Conservation (phyloP, 2,113 vertebrate species). For the Ctenodactylus gundi region DNA sequence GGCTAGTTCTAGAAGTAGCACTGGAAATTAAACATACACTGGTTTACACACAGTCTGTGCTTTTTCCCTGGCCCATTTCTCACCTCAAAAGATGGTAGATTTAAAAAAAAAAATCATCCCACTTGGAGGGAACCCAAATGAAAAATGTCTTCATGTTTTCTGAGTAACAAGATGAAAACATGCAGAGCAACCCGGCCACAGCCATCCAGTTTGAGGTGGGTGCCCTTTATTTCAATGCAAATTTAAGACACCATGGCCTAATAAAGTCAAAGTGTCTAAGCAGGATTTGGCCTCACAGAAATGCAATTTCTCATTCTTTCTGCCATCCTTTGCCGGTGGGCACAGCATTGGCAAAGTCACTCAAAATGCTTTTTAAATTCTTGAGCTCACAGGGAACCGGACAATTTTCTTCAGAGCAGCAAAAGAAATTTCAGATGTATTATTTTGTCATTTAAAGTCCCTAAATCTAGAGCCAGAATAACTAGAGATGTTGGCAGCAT, state of each 20-base stretch:
- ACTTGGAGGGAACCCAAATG: slow-evolving; percentile 36
- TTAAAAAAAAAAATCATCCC: slow-evolving; percentile 29
- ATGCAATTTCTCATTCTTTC: neutral
- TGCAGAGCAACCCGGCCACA: slow-evolving; percentile 43
- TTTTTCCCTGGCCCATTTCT: neutral
- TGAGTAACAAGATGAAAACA: slow-evolving; percentile 50
- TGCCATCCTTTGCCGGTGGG: neutral
- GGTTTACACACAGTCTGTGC: neutral
- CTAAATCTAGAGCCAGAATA: slow-evolving; percentile 47
- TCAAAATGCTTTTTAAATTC: slow-evolving; percentile 41
- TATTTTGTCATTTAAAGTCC: slow-evolving; percentile 41
- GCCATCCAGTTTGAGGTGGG: slow-evolving; percentile 1
- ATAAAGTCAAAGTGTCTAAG: neutral
- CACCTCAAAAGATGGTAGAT: neutral
- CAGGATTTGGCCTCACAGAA: neutral
- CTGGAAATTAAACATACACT: neutral
- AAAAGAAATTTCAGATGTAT: slow-evolving; percentile 59
- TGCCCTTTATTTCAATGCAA: slow-evolving; percentile 58
- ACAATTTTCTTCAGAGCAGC: neutral
- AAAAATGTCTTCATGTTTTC: slow-evolving; percentile 38
- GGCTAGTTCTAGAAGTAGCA: slow-evolving; percentile 9
- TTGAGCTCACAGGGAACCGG: neutral
- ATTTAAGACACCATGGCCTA: slow-evolving; percentile 30
- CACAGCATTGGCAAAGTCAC: slow-evolving; percentile 19
- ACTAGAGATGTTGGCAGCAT: slow-evolving; percentile 35